Evolutionary conservation across 2,113 vertebrate species (phyloP).

Genomic region (Melanostigma gelatinosum): DNA sequence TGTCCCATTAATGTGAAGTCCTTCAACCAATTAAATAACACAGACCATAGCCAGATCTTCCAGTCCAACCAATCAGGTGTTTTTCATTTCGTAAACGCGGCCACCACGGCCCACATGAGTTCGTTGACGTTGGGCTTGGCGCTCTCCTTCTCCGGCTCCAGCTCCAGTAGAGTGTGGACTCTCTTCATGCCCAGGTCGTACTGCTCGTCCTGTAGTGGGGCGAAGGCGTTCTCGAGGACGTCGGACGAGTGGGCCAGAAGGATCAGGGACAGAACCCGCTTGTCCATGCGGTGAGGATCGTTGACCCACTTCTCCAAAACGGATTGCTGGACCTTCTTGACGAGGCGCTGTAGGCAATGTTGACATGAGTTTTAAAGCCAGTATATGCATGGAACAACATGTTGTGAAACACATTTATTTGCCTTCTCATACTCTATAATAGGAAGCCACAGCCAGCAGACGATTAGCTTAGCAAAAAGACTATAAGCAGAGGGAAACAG

Average conservation of each 20-base stretch:
- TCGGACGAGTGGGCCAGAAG: slow-evolving; percentile 96
- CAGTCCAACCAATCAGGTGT: slow-evolving; percentile 49
- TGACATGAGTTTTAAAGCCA: background rate
- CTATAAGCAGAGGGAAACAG: background rate
- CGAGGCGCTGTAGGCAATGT: slow-evolving; percentile 84
- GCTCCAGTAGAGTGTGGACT: slow-evolving; percentile 93
- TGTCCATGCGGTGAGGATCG: slow-evolving; percentile 96
- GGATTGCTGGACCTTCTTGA: slow-evolving; percentile 96
- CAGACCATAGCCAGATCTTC: slow-evolving; percentile 67
- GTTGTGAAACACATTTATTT: background rate
- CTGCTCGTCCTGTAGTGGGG: slow-evolving; percentile 95
- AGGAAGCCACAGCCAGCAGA: background rate
- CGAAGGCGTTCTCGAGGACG: slow-evolving; percentile 97
- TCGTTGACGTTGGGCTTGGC: slow-evolving; percentile 91
- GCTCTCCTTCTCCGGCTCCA: slow-evolving; percentile 95
- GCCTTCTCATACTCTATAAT: background rate
- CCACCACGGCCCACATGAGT: slow-evolving; percentile 97
- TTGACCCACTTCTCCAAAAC: slow-evolving; percentile 98
- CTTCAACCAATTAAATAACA: slow-evolving; percentile 77
- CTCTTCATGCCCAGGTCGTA: slow-evolving; percentile 97
- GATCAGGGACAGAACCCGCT: slow-evolving; percentile 92
- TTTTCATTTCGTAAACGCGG: slow-evolving; percentile 93
- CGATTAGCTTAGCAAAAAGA: background rate
- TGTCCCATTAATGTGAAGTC: slow-evolving; percentile 72
- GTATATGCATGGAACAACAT: background rate